phyloP scores from a whole-genome alignment of 1,140 invertebrate genomes.

The Drosophila pruinosa region DNA sequence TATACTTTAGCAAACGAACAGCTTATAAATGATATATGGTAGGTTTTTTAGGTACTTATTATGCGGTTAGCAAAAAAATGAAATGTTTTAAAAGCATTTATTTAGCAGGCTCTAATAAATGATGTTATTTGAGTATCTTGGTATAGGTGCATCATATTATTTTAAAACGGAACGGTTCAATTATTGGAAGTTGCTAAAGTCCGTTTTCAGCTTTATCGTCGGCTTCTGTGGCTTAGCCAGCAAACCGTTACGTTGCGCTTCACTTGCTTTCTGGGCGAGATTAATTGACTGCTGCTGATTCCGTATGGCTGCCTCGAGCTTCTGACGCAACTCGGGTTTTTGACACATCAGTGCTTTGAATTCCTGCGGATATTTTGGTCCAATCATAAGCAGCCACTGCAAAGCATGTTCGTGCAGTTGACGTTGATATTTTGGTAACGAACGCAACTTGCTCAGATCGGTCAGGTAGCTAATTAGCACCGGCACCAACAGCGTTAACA shows the following conservation, averaged over 20 bases:
- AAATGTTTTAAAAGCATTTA: slow-evolving; percentile 3
- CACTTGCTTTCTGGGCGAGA: slow-evolving; percentile 83
- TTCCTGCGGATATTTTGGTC: slow-evolving; percentile 95
- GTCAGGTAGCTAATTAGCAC: slow-evolving; percentile 93
- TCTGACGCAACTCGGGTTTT: slow-evolving; percentile 89
- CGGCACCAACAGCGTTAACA: slow-evolving; percentile 93
- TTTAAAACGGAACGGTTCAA: slow-evolving; percentile 2
- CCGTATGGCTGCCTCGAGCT: slow-evolving; percentile 93
- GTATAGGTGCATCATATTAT: background rate
- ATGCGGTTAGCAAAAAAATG: slow-evolving; percentile 20
- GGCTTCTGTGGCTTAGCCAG: slow-evolving; percentile 86
- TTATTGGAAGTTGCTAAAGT: slow-evolving; percentile 94
- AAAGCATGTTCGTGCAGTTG: slow-evolving; percentile 93
- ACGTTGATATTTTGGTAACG: slow-evolving; percentile 86
- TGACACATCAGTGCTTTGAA: slow-evolving; percentile 95
- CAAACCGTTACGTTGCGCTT: slow-evolving; percentile 82
- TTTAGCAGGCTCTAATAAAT: slow-evolving; percentile 7
- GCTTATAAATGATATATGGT: slow-evolving; percentile 4
- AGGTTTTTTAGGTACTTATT: slow-evolving; percentile 35
- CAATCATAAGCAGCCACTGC: slow-evolving; percentile 94
- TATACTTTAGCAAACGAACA: slow-evolving; percentile 4
- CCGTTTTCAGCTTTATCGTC: slow-evolving; percentile 96
- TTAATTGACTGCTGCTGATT: slow-evolving; percentile 87
- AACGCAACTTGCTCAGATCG: slow-evolving; percentile 86
- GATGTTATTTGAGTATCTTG: slow-evolving; percentile 30